Evolutionary conservation across 2,888 invertebrate genomes (phyloP).

Genomic region (Rhagophthalmus giganteus): DNA sequence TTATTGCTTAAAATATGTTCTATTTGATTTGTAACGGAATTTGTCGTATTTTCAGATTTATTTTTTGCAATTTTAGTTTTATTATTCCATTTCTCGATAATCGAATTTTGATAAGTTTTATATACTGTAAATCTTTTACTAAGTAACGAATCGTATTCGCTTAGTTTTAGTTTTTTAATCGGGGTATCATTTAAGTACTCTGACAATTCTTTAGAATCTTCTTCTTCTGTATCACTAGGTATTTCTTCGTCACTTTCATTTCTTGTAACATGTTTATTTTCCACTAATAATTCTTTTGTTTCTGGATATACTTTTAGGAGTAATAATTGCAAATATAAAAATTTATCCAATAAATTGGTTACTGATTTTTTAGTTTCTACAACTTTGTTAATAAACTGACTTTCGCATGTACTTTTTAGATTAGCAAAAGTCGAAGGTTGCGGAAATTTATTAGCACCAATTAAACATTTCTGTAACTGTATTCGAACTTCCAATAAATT

Average conservation of each 20-base stretch:
- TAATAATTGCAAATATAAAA: constrained; percentile 62
- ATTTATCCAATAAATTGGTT: constrained; percentile 66
- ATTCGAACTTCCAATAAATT: constrained; percentile 83
- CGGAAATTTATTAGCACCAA: constrained; percentile 79
- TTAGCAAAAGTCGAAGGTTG: constrained; percentile 60
- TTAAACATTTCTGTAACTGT: constrained; percentile 79
- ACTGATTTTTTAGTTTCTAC: constrained; percentile 61
- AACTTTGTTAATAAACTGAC: constrained; percentile 59
- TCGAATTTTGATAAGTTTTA: constrained; percentile 71
- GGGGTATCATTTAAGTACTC: constrained; percentile 44
- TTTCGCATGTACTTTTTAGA: constrained; percentile 52
- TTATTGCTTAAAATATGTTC: constrained; percentile 81
- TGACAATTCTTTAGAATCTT: constrained; percentile 52
- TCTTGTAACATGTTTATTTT: not conserved
- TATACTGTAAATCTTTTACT: constrained; percentile 63
- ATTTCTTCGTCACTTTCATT: constrained; percentile 65
- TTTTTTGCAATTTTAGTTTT: constrained; percentile 78
- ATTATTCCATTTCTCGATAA: constrained; percentile 94
- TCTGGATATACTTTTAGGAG: constrained; percentile 69
- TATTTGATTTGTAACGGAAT: constrained; percentile 76
- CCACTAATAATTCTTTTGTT: constrained; percentile 59
- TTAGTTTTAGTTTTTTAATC: constrained; percentile 60
- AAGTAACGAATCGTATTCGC: constrained; percentile 64
- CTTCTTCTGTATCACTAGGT: constrained; percentile 62
- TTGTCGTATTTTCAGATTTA: constrained; percentile 59